Evolutionary conservation across 1,140 invertebrate species (phyloP).

Genomic region (Drosophila bipectinata): DNA sequence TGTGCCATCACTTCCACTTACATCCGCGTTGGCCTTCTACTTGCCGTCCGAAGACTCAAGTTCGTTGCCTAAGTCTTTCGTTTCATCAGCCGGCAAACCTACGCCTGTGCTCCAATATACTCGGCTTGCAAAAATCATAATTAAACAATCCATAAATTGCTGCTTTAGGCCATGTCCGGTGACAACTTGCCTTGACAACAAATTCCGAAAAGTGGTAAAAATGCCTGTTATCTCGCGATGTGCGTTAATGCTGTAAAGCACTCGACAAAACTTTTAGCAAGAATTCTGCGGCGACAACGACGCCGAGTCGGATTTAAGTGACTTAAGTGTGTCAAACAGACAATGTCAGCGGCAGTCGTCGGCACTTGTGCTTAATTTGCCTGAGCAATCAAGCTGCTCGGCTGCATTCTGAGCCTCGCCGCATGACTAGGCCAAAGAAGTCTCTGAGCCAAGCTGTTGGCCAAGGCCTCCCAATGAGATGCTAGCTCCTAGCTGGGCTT

Average conservation of each 20-base stretch:
- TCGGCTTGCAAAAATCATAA: conserved; percentile 32
- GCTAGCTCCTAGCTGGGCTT: conserved; percentile 1
- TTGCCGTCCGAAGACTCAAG: conserved; percentile 35
- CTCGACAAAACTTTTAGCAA: conserved; percentile 64
- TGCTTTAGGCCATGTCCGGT: conserved; percentile 10
- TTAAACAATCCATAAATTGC: conserved; percentile 12
- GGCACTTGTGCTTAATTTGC: conserved; percentile 76
- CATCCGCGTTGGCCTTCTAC: conserved; percentile 7
- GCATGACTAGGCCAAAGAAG: conserved; percentile 80
- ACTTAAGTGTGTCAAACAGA: conserved; percentile 81
- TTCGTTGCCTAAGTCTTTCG: conserved; percentile 78
- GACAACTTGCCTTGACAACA: conserved; percentile 54
- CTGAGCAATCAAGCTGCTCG: conserved; percentile 70
- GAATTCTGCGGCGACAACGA: conserved; percentile 49
- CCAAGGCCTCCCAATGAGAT: conserved; percentile 51
- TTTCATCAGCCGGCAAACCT: conserved; percentile 35
- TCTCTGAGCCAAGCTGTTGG: conserved; percentile 32
- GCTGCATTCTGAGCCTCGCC: conserved; percentile 66
- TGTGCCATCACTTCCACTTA: conserved; percentile 8
- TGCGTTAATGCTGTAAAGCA: conserved; percentile 55
- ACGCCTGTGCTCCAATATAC: conserved; percentile 59
- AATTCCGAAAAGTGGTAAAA: conserved; percentile 58
- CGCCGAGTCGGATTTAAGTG: conserved; percentile 57
- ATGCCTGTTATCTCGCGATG: conserved; percentile 15
- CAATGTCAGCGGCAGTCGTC: conserved; percentile 63